Percentiles rank a stretch among this genome's conserved stretches.
phyloP scores from a whole-genome alignment of 2,113 vertebrate genomes.

The Empidonax alnorum region DNA sequence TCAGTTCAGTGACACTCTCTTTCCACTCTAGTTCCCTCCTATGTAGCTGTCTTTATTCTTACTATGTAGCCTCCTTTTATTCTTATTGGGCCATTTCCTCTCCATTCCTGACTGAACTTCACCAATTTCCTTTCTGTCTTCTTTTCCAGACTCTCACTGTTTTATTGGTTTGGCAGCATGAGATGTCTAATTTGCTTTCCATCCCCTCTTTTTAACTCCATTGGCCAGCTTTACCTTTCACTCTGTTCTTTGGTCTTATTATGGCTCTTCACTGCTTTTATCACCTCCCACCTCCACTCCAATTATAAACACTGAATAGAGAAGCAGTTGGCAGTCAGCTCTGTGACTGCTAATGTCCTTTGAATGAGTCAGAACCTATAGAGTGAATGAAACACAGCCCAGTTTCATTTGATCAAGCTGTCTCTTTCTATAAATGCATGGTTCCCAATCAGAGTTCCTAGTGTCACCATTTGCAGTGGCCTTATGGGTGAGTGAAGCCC shows the following conservation, averaged over 20 bases:
- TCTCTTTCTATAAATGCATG: not conserved
- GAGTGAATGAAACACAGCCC: not conserved
- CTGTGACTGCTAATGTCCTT: not conserved
- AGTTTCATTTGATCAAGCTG: not conserved
- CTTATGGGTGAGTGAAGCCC: not conserved
- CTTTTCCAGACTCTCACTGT: not conserved
- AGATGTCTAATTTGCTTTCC: slow-evolving; percentile 19
- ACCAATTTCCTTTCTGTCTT: not conserved
- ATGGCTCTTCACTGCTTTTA: slow-evolving; percentile 5
- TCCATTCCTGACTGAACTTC: slow-evolving; percentile 1
- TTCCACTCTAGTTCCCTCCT: not conserved
- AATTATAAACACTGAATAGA: not conserved
- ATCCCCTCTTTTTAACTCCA: not conserved
- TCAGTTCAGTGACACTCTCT: not conserved
- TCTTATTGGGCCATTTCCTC: not conserved
- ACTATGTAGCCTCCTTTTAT: not conserved
- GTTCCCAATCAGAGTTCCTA: not conserved
- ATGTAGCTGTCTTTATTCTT: not conserved
- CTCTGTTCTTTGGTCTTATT: not conserved
- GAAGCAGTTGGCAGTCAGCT: not conserved
- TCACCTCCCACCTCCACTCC: not conserved
- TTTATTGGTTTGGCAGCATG: slow-evolving; percentile 40
- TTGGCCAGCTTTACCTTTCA: slow-evolving; percentile 24
- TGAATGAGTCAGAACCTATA: slow-evolving; percentile 10
- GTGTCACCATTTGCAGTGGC: not conserved